Conservation (phyloP, 2,797 vertebrate species). For the Argya squamiceps region DNA sequence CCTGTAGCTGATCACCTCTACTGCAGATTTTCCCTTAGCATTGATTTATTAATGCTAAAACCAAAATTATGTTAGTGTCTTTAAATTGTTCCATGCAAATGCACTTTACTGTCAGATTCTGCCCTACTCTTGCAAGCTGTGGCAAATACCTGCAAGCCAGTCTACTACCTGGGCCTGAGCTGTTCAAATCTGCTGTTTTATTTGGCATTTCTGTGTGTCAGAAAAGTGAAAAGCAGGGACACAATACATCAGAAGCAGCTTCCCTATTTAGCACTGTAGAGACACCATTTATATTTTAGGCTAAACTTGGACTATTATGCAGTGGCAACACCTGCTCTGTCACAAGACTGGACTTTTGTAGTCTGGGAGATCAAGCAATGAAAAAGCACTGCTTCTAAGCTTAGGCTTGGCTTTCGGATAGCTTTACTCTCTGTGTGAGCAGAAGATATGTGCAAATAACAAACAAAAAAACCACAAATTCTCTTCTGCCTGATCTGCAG, state of each 20-base stretch:
- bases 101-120: background rate
- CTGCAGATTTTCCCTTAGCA: background rate
- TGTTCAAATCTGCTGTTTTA: background rate
- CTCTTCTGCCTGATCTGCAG: conserved; percentile 1
- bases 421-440: background rate
- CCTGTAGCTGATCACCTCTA: background rate
- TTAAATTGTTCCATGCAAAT: background rate
- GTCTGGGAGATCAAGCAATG: background rate
- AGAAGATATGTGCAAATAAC: background rate
- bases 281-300: background rate
- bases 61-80: background rate
- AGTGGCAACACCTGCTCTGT: background rate
- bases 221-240: background rate
- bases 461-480: background rate
- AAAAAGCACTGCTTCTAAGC: background rate
- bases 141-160: background rate
- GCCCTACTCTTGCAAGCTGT: background rate
- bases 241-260: background rate
- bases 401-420: background rate
- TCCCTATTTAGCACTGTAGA: background rate
- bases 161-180: background rate
- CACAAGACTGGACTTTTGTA: background rate
- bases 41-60: background rate
- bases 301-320: background rate
- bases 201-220: background rate